Evolutionary conservation across 2,797 vertebrate genomes (phyloP), one percentile per base, ranked within the genome.

Genomic region (Salarias fasciatus): DNA sequence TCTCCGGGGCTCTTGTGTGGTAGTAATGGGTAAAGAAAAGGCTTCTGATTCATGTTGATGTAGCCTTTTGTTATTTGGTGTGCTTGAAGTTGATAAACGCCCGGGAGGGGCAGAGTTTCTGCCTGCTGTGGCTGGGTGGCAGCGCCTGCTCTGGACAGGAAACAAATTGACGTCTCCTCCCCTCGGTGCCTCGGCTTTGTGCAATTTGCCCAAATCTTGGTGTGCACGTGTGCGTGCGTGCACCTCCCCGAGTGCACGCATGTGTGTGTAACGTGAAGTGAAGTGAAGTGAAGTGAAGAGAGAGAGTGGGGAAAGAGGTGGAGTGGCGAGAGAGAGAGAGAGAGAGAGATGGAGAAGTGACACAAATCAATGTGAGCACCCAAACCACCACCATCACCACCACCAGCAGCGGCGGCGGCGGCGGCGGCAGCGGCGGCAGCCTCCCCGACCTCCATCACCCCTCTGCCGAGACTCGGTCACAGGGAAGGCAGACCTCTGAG

Each of bases 161-260:
- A 78, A 85, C 75, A 72, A 69, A 77, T 54, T 58, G 69, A 79
- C 18, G 58, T 74, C 60, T 63, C 33, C 71, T 84, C 64, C 77
- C 51, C 35, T 69, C 55, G 65, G 69, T 66, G 74, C 77, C 68
- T 79, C 75, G 41, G 83, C 91, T 86, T 92, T 92, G 89, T 72
- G 81, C 93, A 89, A 91, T 92, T 92, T 91, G 74, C 88, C 80
- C 88, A 91, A 87, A 86, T 90, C 86, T 88, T 86, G 45, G 58
- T 77, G 90, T 92, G 18, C 18, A 24, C 24, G 85, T 90, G 86
- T 90, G 33, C 35, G 33, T 35, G 33, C 92, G 84, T 92, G 79
- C 62, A 69, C 89, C n/a, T n/a, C n/a, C n/a, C n/a, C n/a, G n/a
- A n/a, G 87, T 73, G 82, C 89, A 78, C 91, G 85, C 65, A 90